Evolutionary conservation across 2,113 vertebrate genomes (phyloP).

Genomic region (Felis chaus): DNA sequence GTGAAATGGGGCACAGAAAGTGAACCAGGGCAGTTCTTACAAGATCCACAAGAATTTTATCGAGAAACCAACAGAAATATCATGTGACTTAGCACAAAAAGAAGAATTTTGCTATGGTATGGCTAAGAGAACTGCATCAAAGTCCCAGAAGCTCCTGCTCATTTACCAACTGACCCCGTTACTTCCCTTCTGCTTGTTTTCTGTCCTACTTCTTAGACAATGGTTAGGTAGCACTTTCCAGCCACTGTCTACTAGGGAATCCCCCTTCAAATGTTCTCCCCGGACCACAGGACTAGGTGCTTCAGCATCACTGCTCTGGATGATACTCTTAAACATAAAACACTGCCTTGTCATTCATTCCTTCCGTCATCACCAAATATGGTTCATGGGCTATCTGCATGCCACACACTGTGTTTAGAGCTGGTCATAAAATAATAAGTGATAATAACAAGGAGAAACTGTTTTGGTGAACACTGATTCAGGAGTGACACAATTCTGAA

Average conservation of each 20-base stretch:
- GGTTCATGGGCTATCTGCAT: neutral
- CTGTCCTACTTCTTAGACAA: constrained; percentile 46
- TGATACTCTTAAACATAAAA: neutral
- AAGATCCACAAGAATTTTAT: constrained; percentile 27
- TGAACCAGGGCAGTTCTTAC: fast-evolving
- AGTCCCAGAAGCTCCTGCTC: constrained; percentile 38
- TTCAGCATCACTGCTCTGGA: neutral
- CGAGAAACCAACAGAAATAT: constrained; percentile 52
- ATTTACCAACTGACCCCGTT: neutral
- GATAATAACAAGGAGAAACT: neutral
- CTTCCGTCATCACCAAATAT: neutral
- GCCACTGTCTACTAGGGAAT: constrained; percentile 29
- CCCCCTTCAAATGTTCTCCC: constrained; percentile 24
- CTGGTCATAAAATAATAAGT: neutral
- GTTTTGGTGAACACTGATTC: neutral
- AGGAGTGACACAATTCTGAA: neutral
- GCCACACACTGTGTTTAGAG: neutral
- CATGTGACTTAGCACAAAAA: constrained; percentile 35
- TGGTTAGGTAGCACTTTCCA: constrained; percentile 46
- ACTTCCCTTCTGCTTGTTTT: neutral
- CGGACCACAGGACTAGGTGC: neutral
- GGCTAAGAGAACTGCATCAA: neutral
- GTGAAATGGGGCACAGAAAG: neutral
- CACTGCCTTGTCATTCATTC: neutral
- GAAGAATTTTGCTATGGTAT: neutral